Evolutionary conservation across 2,113 vertebrate species (phyloP), one percentile per base, ranked within the genome.

Genomic region (Charina bottae): DNA sequence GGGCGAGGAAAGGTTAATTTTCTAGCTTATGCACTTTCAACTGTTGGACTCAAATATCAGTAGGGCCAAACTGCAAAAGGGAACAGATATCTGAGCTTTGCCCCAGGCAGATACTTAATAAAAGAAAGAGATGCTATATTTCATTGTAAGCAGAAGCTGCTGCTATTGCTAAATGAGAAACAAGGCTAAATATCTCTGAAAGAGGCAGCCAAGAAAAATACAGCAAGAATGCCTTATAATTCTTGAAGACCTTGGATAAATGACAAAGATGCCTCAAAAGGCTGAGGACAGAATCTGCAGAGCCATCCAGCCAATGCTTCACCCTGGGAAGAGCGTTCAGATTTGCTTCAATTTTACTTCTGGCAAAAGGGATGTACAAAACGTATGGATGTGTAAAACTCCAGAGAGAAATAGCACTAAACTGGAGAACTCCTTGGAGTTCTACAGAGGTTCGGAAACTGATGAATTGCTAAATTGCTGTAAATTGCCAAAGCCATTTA

Each of bases 111-210:
- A 42, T 54, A 72, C 60, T 91, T 72, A 72, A 72, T 86, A 87
- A 91, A 78, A 87, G 60, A 37, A 33, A 24, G 68, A 9, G 56
- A 72, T 87, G 13, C 42, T 56, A 46, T 72, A 91, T 87, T 87
- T 87, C 85, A 87, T 42, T 46, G 90, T 91, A 87, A 87, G 85
- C 62, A 91, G 84, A 91, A 91, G 72, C 85, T 58, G 85, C 87
- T 58, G 53, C 85, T 91, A 21, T 42, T 87, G 90, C 60, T 46
- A 2, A 87, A 64, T 58, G 23, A 46, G 90, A 78, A 72, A 37
- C 60, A 62, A 62, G 28, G 58, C 62, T 87, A 53, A 56, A 13
- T 55, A 9, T 87, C 60, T 1, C 13, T 12, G 84, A 12, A 54
- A 68, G 86, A 11, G 49, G 33, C 68, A 87, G 60, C 49, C 62